phyloP scores from a whole-genome alignment of 2,888 invertebrate species.

The Gonocerus acuteangulatus region DNA sequence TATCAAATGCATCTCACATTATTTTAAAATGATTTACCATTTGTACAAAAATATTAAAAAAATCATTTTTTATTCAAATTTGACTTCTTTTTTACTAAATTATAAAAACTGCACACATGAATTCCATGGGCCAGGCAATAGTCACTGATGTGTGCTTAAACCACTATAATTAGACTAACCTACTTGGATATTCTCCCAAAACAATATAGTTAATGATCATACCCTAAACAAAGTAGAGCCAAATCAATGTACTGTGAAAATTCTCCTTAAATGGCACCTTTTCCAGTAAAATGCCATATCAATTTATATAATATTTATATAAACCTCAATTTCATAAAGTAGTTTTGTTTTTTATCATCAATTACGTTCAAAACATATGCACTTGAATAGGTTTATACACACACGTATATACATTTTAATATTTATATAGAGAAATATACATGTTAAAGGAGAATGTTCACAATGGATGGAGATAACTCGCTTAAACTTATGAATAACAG shows the following conservation, averaged over 20 bases:
- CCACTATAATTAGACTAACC: slow-evolving; percentile 15
- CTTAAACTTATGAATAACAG: not conserved
- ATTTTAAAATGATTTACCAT: slow-evolving; percentile 27
- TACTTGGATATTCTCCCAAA: slow-evolving; percentile 18
- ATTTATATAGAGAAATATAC: not conserved
- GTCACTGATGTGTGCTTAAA: slow-evolving; percentile 24
- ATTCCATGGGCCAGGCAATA: slow-evolving; percentile 38
- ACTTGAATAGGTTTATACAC: not conserved
- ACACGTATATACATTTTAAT: slow-evolving; percentile 8
- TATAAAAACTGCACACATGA: slow-evolving; percentile 35
- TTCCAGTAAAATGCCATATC: slow-evolving; percentile 5
- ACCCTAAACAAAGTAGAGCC: slow-evolving; percentile 21
- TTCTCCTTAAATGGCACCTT: slow-evolving; percentile 25
- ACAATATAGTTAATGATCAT: slow-evolving; percentile 21
- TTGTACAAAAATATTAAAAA: slow-evolving; percentile 33
- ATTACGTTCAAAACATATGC: too few relatives aligned
- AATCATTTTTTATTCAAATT: slow-evolving; percentile 14
- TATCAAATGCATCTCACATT: slow-evolving; percentile 18
- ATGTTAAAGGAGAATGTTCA: slow-evolving; percentile 26
- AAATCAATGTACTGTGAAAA: slow-evolving; percentile 29
- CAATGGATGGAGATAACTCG: slow-evolving; percentile 22
- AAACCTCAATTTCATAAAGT: too few relatives aligned
- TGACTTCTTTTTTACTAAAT: slow-evolving; percentile 21
- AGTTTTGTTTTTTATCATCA: too few relatives aligned
- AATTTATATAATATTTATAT: too few relatives aligned